Evolutionary conservation across 2,113 vertebrate species (phyloP), one percentile per base, ranked within the genome.

Genomic region (Misgurnus mizolepis): DNA sequence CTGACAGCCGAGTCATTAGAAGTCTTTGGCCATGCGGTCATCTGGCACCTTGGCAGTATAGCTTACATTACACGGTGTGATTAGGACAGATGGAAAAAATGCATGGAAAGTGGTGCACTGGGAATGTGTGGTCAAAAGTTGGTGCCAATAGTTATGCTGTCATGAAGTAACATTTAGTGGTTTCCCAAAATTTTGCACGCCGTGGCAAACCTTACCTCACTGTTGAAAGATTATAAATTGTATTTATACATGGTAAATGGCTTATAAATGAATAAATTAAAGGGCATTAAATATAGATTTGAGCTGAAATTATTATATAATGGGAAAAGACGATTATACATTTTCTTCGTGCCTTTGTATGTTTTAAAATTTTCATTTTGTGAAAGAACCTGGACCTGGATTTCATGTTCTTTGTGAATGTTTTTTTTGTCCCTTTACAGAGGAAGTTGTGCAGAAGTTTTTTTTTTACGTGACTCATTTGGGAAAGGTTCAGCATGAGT

Each of bases 71-170:
- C 50, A 39, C 90, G 87, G 86, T 88, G 87, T 80, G 76, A 15
- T 84, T 43, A 67, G 85, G 87, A 62, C 82, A 61, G 22, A 49
- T 83, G 84, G 84, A 85, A 83, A 55, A 79, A 85, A 79, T 81
- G 75, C 74, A 78, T 60, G 74, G 74, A 81, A 81, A 85, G 22
- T 66, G 76, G 41, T 27, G 41, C 11, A 43, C 14, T 39, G 69
- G 34, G 78, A 80, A 12, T 18, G 64, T 66, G 77, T 78, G 69
- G 55, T 62, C 7, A 39, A 58, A 49, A 69, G 49, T 68, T 58
- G 41, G 41, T 77, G 49, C 67, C 68, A 73, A 68, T 40, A 22
- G 18, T 56, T 41, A 41, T 76, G n/a, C 43, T 65, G n/a, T 47
- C 61, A 47, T 61, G 67, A 67, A 43, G 61, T 22, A 49, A 41